Evolutionary conservation across 2,797 vertebrate genomes (phyloP), one percentile per base, ranked within the genome.

Genomic region (Cynodonichthys magdalenae): DNA sequence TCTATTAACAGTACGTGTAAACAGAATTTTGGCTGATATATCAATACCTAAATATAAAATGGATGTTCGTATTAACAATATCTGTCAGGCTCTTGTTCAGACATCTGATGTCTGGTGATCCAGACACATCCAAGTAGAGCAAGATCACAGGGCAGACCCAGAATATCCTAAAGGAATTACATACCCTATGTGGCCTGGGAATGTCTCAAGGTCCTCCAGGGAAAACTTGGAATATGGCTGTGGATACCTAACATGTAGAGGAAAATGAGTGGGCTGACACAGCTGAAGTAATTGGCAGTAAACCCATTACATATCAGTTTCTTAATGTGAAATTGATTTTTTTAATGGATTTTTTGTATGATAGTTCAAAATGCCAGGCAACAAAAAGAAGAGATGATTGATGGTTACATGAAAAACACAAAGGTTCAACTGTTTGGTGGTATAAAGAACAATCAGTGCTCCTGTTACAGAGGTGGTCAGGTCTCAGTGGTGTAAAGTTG

Each of bases 91-190:
- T 39, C 53, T 54, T 49, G 42, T 53, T 59, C 59, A 59, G 64
- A 48, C 36, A 48, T 31, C 18, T 69, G 53, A 73, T 69, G 51
- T 60, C 55, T 59, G 29, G 34, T 69, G 67, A 59, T 74, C 24
- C 34, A 63, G 45, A 67, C 48, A 58, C 7, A 47, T 55, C 51
- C 15, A 72, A 60, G n/a, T 57, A 31, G 39, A 50, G 61, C 52
- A 56, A 67, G 34, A 64, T 54, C 65, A 62, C 10, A 27, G 49
- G 60, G 24, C 24, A 41, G 36, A 60, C 20, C 55, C 51, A 61
- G 46, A 63, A 61, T 63, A 63, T 6, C 29, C 47, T 70, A 27
- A 46, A 68, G 56, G 48, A 42, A 54, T 69, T 63, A 50, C 12
- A 69, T 61, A 65, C 50, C 36, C 49, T 14, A 27, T 69, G 18